Conservation (phyloP, 2,113 vertebrate genomes). For the Pelmatolapia mariae region DNA sequence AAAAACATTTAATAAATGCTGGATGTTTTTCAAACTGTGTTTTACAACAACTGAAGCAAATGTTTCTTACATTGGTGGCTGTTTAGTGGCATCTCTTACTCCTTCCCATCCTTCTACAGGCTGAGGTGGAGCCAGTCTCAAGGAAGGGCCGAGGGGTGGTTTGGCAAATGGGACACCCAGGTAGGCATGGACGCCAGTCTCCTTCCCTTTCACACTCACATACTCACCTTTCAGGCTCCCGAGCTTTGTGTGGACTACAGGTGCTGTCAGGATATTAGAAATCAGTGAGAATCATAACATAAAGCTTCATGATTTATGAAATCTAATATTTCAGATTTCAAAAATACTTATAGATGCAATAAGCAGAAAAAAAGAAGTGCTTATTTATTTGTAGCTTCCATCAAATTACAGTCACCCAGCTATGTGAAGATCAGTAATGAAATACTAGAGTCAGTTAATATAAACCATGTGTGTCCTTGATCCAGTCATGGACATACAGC, state of each 20-base stretch:
- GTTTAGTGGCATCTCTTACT: slow-evolving; percentile 72
- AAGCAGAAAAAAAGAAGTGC: fast-evolving
- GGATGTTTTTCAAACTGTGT: not conserved
- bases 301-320: not conserved
- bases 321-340: not conserved
- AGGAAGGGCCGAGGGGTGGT: slow-evolving; percentile 71
- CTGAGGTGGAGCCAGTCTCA: slow-evolving; percentile 78
- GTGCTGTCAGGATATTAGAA: slow-evolving; percentile 29
- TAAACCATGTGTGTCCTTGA: not conserved
- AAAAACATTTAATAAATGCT: not conserved
- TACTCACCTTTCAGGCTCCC: slow-evolving; percentile 49
- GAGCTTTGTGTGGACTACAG: slow-evolving; percentile 62
- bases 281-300: not conserved
- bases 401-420: not conserved
- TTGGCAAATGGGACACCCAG: slow-evolving; percentile 85
- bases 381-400: not conserved
- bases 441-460: not conserved
- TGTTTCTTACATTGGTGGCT: slow-evolving; percentile 72
- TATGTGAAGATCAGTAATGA: not conserved
- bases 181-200: slow-evolving; percentile 68
- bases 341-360: not conserved
- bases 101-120: slow-evolving; percentile 74
- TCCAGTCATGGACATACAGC: not conserved
- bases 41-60: not conserved
- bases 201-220: slow-evolving; percentile 62